Base-by-base conservation (phyloP, 1,140 invertebrate species). In the Sycophaga agraensis region DNA sequence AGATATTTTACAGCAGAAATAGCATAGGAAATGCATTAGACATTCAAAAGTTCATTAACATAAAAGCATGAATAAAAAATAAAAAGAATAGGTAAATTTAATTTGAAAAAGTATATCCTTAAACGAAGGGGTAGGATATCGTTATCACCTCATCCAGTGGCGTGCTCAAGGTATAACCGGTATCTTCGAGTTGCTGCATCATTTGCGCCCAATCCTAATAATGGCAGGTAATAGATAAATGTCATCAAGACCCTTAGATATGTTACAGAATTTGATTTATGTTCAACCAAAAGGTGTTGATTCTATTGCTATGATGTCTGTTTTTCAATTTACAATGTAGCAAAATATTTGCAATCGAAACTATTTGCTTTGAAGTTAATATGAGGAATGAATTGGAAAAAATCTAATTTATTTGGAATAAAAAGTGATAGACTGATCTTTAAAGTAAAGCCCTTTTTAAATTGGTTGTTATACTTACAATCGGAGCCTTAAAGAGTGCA, bases 141-240 rank as follows among this genome's bases (percentile, higher is more conserved):
- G 37, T 63, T 71, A 69, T 75, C 76, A 81, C 86, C 84, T 89
- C 87, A 86, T 89, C 87, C 77, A 89, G 85, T 82, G 89, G 86
- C 73, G 87, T 86, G 81, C 85, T 88, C 86, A 88, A 88, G 71
- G 82, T 85, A 82, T 83, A 87, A 83, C 87, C 88, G 73, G 87
- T 87, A 82, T 89, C 88, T 82, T 89, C 84, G 76, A 90, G 87
- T 80, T 87, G 88, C 82, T 89, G 88, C 78, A 89, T 87, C 84
- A 90, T 82, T 84, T 89, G 87, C 80, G 86, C 87, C 88, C 88
- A 90, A 82, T 90, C 89, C 89, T 82, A 82, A 82, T 74, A 82
- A 71, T 78, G 70, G 74, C 76, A 78, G 75, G 69, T 68, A 82
- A 81, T 76, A 82, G 72, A 81, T 76, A 79, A 79, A 80, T 56